A percentile compares a stretch with the other conserved stretches of the same genome.
phyloP scores from a whole-genome alignment of 1,140 invertebrate species.

The Theocolax elegans region DNA sequence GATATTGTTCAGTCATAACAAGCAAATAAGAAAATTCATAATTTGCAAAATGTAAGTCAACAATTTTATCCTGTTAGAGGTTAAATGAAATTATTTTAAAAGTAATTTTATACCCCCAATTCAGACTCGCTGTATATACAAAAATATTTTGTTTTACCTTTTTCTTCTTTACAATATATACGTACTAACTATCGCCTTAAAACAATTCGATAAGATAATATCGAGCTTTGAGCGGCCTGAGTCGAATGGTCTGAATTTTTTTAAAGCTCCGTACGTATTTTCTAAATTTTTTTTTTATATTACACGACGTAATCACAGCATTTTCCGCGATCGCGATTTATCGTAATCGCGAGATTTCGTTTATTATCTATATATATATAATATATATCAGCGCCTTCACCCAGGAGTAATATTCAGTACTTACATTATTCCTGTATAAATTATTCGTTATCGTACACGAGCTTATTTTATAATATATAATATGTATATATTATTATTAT shows the following conservation, averaged over 20 bases:
- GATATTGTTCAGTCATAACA: background rate
- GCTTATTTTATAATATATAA: too few species aligned
- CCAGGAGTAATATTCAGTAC: too few species aligned
- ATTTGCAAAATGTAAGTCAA: too few species aligned
- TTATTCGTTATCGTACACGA: too few species aligned
- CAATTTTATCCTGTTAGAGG: too few species aligned
- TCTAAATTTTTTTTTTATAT: constrained; percentile 38
- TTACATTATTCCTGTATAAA: too few species aligned
- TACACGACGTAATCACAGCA: constrained; percentile 56
- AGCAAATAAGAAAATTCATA: too few species aligned
- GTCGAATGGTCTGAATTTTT: background rate
- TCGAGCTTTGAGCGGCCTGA: background rate
- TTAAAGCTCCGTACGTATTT: constrained; percentile 20
- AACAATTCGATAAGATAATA: background rate
- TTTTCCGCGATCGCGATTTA: constrained; percentile 39
- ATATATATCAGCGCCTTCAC: too few species aligned
- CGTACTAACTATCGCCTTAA: constrained; percentile 8
- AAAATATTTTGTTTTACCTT: constrained; percentile 33
- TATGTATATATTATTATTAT: too few species aligned
- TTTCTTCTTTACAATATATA: constrained; percentile 31
- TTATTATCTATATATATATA: too few species aligned
- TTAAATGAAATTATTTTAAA: background rate
- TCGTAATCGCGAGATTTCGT: background rate
- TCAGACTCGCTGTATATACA: constrained; percentile 17
- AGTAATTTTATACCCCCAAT: constrained; percentile 2